Evolutionary conservation across 2,113 vertebrate genomes (phyloP).

Genomic region (Pipa parva): DNA sequence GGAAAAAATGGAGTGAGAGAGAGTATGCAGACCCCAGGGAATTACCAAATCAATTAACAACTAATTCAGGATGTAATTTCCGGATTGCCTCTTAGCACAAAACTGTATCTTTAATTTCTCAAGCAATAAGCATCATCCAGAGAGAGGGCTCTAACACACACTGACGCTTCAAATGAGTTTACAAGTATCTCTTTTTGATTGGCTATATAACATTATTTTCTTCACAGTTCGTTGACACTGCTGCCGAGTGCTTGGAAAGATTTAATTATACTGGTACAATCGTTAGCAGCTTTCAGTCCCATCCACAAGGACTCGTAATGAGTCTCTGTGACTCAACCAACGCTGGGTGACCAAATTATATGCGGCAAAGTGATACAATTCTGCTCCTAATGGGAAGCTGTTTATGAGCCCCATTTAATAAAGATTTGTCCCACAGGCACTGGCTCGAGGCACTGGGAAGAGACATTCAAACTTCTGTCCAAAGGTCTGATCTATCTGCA

Average conservation of each 20-base stretch:
- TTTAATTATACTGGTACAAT: conserved; percentile 69
- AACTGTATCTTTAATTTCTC: conserved; percentile 78
- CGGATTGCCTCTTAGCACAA: conserved; percentile 82
- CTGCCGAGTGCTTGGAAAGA: conserved; percentile 68
- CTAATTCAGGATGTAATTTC: conserved; percentile 86
- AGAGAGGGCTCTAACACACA: conserved; percentile 65
- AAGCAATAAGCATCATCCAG: conserved; percentile 70
- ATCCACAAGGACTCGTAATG: conserved; percentile 43
- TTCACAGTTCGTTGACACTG: conserved; percentile 75
- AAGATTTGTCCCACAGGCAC: conserved; percentile 42
- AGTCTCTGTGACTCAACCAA: conserved; percentile 43
- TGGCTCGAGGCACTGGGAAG: conserved; percentile 35
- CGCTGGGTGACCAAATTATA: conserved; percentile 44
- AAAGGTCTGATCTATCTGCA: conserved; percentile 37
- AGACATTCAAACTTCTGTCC: conserved; percentile 36
- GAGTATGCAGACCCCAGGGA: conserved; percentile 70
- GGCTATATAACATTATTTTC: conserved; percentile 73
- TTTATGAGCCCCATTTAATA: conserved; percentile 44
- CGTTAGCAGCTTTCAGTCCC: conserved; percentile 42
- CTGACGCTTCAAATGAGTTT: conserved; percentile 73
- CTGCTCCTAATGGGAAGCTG: conserved; percentile 42
- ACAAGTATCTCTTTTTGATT: conserved; percentile 79
- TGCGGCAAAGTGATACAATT: conserved; percentile 43
- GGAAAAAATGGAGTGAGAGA: conserved; percentile 53
- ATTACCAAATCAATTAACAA: conserved; percentile 94